Conservation (phyloP, 2,797 vertebrate species). For the Phrynocephalus forsythii region DNA sequence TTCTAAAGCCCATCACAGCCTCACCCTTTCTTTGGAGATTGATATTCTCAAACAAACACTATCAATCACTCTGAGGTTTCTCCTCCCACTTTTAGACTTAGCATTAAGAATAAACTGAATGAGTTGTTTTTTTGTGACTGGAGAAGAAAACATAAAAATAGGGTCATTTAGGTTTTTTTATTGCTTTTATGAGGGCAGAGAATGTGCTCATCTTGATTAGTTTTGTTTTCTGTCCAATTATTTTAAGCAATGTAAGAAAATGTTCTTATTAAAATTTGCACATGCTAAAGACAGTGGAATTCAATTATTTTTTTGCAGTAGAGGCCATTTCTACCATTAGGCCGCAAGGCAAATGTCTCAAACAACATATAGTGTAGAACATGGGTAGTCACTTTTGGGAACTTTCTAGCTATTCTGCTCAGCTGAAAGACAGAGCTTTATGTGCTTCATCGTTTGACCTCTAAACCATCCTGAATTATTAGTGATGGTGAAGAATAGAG, state of each 20-base stretch:
- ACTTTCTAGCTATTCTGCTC: too few relatives aligned
- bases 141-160: neutral
- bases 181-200: neutral
- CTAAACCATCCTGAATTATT: too few relatives aligned
- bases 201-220: neutral
- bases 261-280: neutral
- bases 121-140: neutral
- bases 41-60: neutral
- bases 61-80: neutral
- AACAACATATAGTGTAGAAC: too few relatives aligned
- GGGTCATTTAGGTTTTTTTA: neutral
- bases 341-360: too few relatives aligned
- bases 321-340: too few relatives aligned
- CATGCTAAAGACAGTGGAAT: neutral
- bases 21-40: neutral
- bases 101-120: neutral
- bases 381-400: too few relatives aligned
- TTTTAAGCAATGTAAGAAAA: neutral
- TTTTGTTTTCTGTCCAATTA: neutral
- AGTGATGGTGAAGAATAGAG: too few relatives aligned
- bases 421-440: too few relatives aligned
- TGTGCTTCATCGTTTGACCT: too few relatives aligned
- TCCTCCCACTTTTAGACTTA: neutral
- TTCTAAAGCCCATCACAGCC: constrained; percentile 7
- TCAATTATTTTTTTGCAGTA: neutral